Conservation (phyloP, 1,140 invertebrate species). For the Helicoverpa zea region DNA sequence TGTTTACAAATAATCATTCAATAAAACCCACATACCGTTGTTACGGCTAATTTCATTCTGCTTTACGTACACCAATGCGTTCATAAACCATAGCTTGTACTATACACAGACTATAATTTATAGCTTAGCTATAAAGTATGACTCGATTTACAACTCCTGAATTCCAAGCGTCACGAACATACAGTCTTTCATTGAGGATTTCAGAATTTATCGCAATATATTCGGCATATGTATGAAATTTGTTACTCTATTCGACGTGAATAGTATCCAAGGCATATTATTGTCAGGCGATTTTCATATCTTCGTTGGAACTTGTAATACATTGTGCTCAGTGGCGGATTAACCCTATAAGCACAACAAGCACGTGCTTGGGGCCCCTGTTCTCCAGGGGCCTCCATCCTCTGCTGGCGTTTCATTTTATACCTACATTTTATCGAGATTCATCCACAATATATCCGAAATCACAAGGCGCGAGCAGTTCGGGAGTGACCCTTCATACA, state of each 20-base stretch:
- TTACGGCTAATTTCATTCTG: neutral
- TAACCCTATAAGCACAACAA: too few relatives aligned
- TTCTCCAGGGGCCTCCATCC: too few relatives aligned
- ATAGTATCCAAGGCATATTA: neutral
- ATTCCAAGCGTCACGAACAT: neutral
- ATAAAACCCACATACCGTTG: neutral
- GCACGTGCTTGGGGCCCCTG: too few relatives aligned
- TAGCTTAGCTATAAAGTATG: neutral
- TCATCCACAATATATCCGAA: too few relatives aligned
- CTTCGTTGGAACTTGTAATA: neutral
- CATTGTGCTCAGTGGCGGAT: too few relatives aligned
- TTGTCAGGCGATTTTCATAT: neutral
- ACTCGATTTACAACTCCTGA: neutral
- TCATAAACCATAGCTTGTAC: neutral
- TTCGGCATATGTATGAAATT: too few relatives aligned
- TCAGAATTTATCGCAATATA: neutral
- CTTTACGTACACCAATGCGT: constrained; percentile 4
- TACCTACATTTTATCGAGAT: too few relatives aligned
- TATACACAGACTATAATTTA: constrained; percentile 2
- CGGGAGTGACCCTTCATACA: too few relatives aligned
- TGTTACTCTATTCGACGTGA: neutral
- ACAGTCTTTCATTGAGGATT: constrained; percentile 1
- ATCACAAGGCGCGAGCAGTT: too few relatives aligned
- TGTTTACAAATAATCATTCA: neutral
- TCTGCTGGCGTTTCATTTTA: too few relatives aligned